Conservation (phyloP, 2,797 vertebrate species). For the Chelon labrosus region DNA sequence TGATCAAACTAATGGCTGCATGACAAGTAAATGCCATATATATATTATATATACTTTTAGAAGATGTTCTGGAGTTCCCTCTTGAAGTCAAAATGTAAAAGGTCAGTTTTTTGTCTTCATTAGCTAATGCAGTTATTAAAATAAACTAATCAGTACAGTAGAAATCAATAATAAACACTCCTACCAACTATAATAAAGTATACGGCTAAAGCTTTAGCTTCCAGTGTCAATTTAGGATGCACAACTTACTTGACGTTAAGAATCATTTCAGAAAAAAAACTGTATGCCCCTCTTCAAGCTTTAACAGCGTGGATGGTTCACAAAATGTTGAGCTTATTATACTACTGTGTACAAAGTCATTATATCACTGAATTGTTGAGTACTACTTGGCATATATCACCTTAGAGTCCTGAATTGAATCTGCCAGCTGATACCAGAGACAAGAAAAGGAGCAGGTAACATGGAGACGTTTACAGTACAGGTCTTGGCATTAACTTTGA, state of each 20-base stretch:
- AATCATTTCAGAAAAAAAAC: not conserved
- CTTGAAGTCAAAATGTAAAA: too few species aligned
- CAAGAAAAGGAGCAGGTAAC: constrained; percentile 1
- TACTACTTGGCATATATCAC: not conserved
- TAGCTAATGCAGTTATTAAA: too few species aligned
- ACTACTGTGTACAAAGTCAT: not conserved
- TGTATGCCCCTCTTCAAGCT: not conserved
- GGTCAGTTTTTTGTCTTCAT: not conserved
- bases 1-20: too few species aligned
- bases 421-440: constrained; percentile 15
- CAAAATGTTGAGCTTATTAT: not conserved
- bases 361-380: not conserved
- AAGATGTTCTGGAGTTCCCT: too few species aligned
- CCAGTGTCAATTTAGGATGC: not conserved
- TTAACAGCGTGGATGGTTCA: not conserved
- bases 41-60: too few species aligned
- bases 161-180: not conserved
- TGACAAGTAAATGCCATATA: too few species aligned
- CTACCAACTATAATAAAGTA: not conserved
- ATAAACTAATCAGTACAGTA: not conserved
- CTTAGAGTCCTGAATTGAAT: constrained; percentile 17
- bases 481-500: not conserved
- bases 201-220: not conserved
- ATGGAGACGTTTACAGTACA: constrained; percentile 34
- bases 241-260: not conserved